These are phyloP conservation scores for Cebus imitator DNA, from an alignment of 2,113 vertebrate genomes.

Conservation along the genomic window DNA sequence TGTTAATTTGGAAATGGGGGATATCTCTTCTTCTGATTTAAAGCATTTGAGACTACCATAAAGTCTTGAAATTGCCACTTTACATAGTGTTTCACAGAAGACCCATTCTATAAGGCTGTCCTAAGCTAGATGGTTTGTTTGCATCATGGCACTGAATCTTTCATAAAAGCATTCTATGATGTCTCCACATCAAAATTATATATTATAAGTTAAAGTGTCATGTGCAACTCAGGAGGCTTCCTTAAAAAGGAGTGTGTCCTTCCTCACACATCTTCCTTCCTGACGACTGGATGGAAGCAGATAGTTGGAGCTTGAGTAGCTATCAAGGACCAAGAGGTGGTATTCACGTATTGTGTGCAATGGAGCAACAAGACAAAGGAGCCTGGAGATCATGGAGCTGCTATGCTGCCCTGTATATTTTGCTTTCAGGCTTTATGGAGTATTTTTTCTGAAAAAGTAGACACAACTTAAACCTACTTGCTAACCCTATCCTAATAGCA, in stretches of 20 bases:
- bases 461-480: background rate
- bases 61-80: background rate
- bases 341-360: background rate
- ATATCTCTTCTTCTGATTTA: background rate
- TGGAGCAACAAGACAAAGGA: background rate
- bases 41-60: background rate
- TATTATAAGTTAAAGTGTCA: background rate
- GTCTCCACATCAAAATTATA: background rate
- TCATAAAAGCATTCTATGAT: background rate
- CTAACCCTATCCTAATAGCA: background rate
- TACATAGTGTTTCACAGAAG: background rate
- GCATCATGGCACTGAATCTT: background rate
- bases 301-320: background rate
- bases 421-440: background rate
- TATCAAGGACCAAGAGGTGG: background rate
- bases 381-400: background rate
- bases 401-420: background rate
- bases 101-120: background rate
- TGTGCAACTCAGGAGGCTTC: background rate
- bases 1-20: background rate
- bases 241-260: background rate
- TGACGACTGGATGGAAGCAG: background rate
- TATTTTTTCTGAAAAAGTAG: background rate
- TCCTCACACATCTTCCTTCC: background rate
- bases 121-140: background rate